A percentile compares a stretch with the other conserved stretches of the same genome.
Evolutionary conservation across 2,113 vertebrate species (phyloP).

Genomic region (Ondatra zibethicus): DNA sequence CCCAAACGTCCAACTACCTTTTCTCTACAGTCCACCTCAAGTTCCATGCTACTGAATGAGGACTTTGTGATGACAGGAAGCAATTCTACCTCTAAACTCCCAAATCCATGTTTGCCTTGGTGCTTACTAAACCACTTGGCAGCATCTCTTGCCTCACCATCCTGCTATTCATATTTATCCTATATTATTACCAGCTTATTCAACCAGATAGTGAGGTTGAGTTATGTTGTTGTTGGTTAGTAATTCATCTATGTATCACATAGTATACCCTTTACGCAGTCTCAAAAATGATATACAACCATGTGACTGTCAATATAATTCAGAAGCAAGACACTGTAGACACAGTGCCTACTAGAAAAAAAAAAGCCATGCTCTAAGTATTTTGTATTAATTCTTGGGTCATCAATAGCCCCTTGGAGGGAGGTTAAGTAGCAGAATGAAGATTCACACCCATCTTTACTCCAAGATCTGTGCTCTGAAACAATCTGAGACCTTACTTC

Average conservation of each 20-base stretch:
- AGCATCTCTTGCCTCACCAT: neutral
- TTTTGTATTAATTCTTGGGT: neutral
- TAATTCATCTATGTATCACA: neutral
- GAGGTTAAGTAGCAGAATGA: neutral
- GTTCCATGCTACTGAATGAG: neutral
- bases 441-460: neutral
- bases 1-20: neutral
- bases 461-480: neutral
- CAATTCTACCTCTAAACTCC: neutral
- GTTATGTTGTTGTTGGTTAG: neutral
- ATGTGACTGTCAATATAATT: neutral
- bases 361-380: neutral
- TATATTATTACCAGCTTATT: neutral
- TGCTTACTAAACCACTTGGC: neutral
- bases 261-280: neutral
- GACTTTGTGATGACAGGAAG: neutral
- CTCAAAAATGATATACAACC: neutral
- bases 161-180: neutral
- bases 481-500: neutral
- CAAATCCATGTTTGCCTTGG: neutral
- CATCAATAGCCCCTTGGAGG: neutral
- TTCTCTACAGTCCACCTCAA: neutral
- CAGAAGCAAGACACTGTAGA: neutral
- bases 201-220: neutral
- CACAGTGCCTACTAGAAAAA: neutral